Base-by-base conservation (phyloP, 2,888 invertebrate genomes). In the Heliothis peltigera region DNA sequence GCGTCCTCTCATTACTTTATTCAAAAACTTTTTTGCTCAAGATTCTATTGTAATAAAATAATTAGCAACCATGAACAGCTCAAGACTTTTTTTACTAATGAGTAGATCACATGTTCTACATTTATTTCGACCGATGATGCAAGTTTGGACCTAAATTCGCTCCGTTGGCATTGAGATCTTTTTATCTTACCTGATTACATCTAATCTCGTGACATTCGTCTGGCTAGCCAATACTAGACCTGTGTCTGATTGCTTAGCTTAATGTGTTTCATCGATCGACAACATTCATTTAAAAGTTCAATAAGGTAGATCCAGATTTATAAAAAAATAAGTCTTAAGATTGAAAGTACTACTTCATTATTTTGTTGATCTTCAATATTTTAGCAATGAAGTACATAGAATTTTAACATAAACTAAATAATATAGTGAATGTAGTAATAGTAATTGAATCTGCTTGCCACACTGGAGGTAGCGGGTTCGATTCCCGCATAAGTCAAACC, bases 51-150 rank as follows among this genome's bases (percentile, higher is more conserved):
- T 39, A 39, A 39, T 39, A 10, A 39, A 15, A n/a, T 15, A 39
- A 39, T 39, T 39, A 39, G 39, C n/a, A n/a, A 39, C 5, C 39
- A 4, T 19, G 21, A 4, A 21, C 4, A 12, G 21, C 4, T 21
- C 32, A 32, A 32, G 8, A 32, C 2, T 19, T 10, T 46, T 21
- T 39, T 39, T 5, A 39, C 15, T 39, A 39, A 39, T 39, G n/a
- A 39, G 39, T 0, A n/a, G 39, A 15, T 39, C 39, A 39, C 21
- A 15, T 70, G 56, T 25, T 70, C 32, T 47, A 64, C 52, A 74
- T 77, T 53, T 72, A 76, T 76, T 76, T 67, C 10, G 6, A 44
- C 28, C 5, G 56, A 28, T 79, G 64, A 73, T 70, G 67, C 56
- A 79, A 73, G 19, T 52, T 54, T 56, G 21, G 35, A 54, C 35